phyloP scores from a whole-genome alignment of 1,140 invertebrate genomes.

The Drosophila parabipectinata region DNA sequence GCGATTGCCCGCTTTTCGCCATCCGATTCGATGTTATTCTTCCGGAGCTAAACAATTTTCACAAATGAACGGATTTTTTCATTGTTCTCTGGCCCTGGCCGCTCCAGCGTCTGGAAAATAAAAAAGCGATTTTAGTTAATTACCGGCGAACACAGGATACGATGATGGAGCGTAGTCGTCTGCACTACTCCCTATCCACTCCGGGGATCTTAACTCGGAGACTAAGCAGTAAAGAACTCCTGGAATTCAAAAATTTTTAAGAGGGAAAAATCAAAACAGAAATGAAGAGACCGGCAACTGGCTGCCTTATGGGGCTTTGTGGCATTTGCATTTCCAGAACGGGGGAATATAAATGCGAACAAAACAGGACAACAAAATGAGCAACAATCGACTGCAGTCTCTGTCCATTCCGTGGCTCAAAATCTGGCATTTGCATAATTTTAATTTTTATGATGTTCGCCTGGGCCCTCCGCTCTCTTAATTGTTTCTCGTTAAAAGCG shows the following conservation, averaged over 20 bases:
- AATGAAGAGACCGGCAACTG: constrained; percentile 56
- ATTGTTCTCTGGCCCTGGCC: constrained; percentile 40
- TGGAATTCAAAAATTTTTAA: constrained; percentile 14
- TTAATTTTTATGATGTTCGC: constrained; percentile 71
- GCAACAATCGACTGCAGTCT: constrained; percentile 34
- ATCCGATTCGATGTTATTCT: constrained; percentile 38
- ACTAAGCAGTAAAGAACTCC: constrained; percentile 29
- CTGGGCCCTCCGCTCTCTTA: constrained; percentile 51
- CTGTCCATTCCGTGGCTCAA: constrained; percentile 21
- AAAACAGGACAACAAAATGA: constrained; percentile 35
- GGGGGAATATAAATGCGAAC: constrained; percentile 64
- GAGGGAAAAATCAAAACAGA: constrained; percentile 3
- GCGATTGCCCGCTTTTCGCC: constrained; percentile 16
- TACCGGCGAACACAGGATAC: constrained; percentile 36
- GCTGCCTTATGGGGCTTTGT: constrained; percentile 76
- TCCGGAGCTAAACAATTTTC: constrained; percentile 61
- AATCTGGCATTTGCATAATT: constrained; percentile 76
- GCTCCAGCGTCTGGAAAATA: constrained; percentile 34
- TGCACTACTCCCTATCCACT: constrained; percentile 9
- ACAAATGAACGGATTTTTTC: constrained; percentile 64
- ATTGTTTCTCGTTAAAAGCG: constrained; percentile 69
- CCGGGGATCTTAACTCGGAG: constrained; percentile 4
- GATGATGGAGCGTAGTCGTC: constrained; percentile 28
- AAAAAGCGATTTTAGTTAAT: constrained; percentile 71
- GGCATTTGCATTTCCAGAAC: constrained; percentile 78